Evolutionary conservation across 1,140 invertebrate species (phyloP).

Genomic region (Nixonia krombeini): DNA sequence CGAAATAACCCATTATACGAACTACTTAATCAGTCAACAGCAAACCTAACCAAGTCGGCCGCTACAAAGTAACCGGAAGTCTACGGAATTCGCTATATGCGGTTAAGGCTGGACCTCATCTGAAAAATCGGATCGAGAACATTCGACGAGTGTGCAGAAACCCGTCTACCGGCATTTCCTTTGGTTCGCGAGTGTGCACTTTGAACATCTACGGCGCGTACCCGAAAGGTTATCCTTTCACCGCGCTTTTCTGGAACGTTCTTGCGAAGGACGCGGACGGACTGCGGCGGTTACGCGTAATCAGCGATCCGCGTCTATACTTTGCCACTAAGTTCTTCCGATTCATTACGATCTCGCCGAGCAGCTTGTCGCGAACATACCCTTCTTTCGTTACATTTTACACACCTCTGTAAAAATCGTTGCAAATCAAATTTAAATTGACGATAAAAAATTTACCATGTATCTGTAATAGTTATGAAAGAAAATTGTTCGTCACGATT

Average conservation of each 20-base stretch:
- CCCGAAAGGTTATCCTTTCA: slow-evolving; percentile 47
- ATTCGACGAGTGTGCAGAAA: slow-evolving; percentile 25
- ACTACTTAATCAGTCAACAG: too few relatives aligned
- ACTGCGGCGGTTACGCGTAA: slow-evolving; percentile 23
- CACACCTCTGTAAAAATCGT: too few relatives aligned
- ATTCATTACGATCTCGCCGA: too few relatives aligned
- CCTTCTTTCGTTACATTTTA: background rate
- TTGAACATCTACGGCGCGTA: slow-evolving; percentile 25
- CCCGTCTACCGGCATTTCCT: slow-evolving; percentile 34
- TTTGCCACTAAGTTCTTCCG: background rate
- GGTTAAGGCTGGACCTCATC: background rate
- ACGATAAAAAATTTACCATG: background rate
- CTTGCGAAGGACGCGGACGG: slow-evolving; percentile 38
- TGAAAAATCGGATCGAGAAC: slow-evolving; percentile 1
- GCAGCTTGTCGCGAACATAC: slow-evolving; percentile 1
- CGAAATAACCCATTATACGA: too few relatives aligned
- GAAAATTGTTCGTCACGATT: background rate
- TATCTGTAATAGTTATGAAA: background rate
- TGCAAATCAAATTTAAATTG: too few relatives aligned
- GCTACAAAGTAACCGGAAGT: background rate
- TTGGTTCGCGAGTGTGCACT: slow-evolving; percentile 38
- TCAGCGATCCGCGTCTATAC: slow-evolving; percentile 19
- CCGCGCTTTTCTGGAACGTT: slow-evolving; percentile 43
- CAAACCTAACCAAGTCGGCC: too few relatives aligned
- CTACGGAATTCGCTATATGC: background rate